Conservation (phyloP, 2,888 invertebrate genomes). For the Eristalinus sepulchralis region DNA sequence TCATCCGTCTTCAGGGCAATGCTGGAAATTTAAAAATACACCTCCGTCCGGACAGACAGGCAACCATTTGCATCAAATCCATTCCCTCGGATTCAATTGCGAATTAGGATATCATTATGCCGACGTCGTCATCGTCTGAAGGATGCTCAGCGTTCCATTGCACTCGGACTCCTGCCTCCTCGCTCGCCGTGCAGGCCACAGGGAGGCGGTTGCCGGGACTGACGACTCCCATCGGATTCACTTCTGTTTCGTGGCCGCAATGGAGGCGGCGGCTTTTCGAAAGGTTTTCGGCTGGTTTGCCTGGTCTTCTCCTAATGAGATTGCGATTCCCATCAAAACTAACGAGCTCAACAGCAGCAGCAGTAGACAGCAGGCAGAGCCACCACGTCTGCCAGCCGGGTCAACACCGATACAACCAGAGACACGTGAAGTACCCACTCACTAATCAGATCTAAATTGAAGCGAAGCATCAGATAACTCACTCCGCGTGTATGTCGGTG, state of each 20-base stretch:
- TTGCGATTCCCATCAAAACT: conserved; percentile 68
- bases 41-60: conserved; percentile 7
- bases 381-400: not conserved
- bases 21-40: conserved; percentile 29
- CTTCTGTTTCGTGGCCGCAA: conserved; percentile 15
- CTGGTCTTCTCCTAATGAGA: conserved; percentile 60
- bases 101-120: conserved; percentile 59
- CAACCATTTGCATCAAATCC: conserved; percentile 46
- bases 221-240: not conserved
- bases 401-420: not conserved
- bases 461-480: not conserved
- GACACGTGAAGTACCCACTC: not conserved
- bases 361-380: not conserved
- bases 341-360: conserved; percentile 52
- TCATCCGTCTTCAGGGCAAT: not conserved
- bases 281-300: conserved; percentile 34
- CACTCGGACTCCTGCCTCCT: too few relatives aligned
- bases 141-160: conserved; percentile 22
- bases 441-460: not conserved
- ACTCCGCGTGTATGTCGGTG: not conserved
- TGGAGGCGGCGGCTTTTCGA: conserved; percentile 17
- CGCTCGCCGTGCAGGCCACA: too few relatives aligned
- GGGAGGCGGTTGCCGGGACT: not conserved
- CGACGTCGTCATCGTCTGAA: conserved; percentile 44
- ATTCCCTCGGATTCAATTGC: conserved; percentile 53